These are phyloP conservation scores for Caenorhabditis sulstoni DNA, from an alignment of 2,888 invertebrate species.

Conservation along the genomic window DNA sequence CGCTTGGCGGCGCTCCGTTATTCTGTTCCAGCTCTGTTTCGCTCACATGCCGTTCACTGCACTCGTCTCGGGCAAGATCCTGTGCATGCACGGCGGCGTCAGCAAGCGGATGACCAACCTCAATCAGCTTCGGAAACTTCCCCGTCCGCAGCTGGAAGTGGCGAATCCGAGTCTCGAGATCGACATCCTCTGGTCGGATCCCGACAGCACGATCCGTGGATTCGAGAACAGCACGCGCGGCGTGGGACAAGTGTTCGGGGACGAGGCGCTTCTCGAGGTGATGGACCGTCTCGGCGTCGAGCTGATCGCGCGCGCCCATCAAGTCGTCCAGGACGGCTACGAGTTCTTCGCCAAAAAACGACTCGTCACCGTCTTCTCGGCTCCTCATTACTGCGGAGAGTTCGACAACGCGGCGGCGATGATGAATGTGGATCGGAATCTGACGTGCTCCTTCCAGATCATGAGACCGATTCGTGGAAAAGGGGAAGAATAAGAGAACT, in stretches of 20 bases:
- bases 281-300: conserved; percentile 68
- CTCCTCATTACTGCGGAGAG: conserved; percentile 70
- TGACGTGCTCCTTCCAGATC: conserved; percentile 73
- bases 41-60: conserved; percentile 68
- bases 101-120: conserved; percentile 61
- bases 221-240: conserved; percentile 81
- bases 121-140: conserved; percentile 63
- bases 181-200: conserved; percentile 82
- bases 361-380: conserved; percentile 71
- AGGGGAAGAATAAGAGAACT: no score
- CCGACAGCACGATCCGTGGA: conserved; percentile 72
- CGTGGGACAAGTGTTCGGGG: conserved; percentile 84
- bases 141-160: conserved; percentile 70
- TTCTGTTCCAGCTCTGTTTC: conserved; percentile 63
- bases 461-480: conserved; percentile 8
- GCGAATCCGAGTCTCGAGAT: conserved; percentile 80
- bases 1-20: not conserved
- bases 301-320: conserved; percentile 75
- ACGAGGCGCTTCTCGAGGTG: conserved; percentile 82
- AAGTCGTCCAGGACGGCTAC: conserved; percentile 84
- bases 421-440: conserved; percentile 75
- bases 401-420: conserved; percentile 75
- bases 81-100: conserved; percentile 76
- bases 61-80: conserved; percentile 68
- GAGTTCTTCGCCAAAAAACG: conserved; percentile 82